These are phyloP conservation scores for Elgaria multicarinata DNA, from an alignment of 2,113 vertebrate species.

Conservation along the genomic window DNA sequence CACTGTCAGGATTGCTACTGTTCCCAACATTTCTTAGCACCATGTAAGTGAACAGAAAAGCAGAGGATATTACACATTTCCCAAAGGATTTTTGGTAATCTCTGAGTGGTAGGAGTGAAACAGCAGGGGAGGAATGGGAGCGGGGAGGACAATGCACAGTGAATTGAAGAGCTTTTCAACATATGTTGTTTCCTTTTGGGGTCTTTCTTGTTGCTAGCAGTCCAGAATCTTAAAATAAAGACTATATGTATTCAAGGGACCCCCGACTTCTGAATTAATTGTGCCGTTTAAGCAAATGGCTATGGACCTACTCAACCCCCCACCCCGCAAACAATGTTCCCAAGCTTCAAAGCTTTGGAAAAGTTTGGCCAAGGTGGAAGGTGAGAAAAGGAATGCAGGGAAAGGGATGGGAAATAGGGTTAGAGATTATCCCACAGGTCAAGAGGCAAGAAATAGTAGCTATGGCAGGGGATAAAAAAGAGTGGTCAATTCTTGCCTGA, in stretches of 20 bases:
- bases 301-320: not conserved
- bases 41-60: slow-evolving; percentile 28
- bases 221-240: not conserved
- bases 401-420: not conserved
- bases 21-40: slow-evolving; percentile 41
- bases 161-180: slow-evolving; percentile 6
- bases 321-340: too few species aligned
- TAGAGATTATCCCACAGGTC: not conserved
- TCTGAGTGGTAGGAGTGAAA: not conserved
- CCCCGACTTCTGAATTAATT: not conserved
- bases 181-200: accelerated
- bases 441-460: not conserved
- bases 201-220: not conserved
- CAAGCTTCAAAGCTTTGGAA: not conserved
- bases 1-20: slow-evolving; percentile 54
- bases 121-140: not conserved
- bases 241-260: not conserved
- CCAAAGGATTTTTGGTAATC: slow-evolving; percentile 15
- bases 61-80: not conserved
- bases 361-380: not conserved
- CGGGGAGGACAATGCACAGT: too few species aligned
- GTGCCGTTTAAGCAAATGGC: not conserved
- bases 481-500: not conserved
- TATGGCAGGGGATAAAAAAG: not conserved
- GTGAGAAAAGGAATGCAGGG: too few species aligned